phyloP scores from a whole-genome alignment of 35 echinoderm and acorn worm species.

The Ophiothrix spiculata region DNA sequence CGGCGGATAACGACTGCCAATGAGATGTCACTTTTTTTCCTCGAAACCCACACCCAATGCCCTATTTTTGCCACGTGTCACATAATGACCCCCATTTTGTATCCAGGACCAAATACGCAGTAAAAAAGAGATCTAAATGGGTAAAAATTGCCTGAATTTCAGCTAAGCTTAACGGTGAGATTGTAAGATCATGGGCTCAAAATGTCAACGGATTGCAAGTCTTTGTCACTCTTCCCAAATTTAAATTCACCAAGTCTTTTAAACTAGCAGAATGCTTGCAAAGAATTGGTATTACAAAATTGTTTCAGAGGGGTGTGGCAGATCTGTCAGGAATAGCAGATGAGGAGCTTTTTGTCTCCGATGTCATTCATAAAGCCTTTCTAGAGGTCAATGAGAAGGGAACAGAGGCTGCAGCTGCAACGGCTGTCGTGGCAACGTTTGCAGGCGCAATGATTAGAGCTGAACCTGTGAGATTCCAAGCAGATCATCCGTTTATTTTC shows the following conservation, averaged over 20 bases:
- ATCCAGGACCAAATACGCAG: too few species aligned
- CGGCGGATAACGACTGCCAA: too few species aligned
- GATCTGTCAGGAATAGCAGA: constrained; percentile 54
- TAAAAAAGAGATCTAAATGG: too few species aligned
- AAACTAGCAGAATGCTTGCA: constrained; percentile 20
- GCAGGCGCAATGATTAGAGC: background rate
- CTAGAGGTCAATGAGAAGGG: constrained; percentile 74
- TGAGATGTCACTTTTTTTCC: too few species aligned
- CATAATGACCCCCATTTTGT: too few species aligned
- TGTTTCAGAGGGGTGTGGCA: constrained; percentile 50
- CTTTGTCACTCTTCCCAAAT: constrained; percentile 57
- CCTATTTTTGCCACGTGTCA: too few species aligned
- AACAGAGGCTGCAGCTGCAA: constrained; percentile 70
- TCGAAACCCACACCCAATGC: too few species aligned
- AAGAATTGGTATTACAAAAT: constrained; percentile 48
- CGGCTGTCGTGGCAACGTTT: constrained; percentile 20
- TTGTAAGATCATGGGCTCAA: constrained; percentile 40
- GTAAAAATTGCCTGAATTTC: too few species aligned
- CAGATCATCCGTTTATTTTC: constrained; percentile 87
- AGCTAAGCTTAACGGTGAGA: constrained; percentile 23
- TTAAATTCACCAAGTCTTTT: constrained; percentile 46
- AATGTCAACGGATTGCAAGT: constrained; percentile 15
- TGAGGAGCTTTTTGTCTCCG: constrained; percentile 42
- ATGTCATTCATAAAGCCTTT: constrained; percentile 75
- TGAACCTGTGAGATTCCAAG: constrained; percentile 30